A percentile compares a stretch with the other conserved stretches of the same genome.
phyloP scores from a whole-genome alignment of 1,140 invertebrate genomes.

The Lerema accius region DNA sequence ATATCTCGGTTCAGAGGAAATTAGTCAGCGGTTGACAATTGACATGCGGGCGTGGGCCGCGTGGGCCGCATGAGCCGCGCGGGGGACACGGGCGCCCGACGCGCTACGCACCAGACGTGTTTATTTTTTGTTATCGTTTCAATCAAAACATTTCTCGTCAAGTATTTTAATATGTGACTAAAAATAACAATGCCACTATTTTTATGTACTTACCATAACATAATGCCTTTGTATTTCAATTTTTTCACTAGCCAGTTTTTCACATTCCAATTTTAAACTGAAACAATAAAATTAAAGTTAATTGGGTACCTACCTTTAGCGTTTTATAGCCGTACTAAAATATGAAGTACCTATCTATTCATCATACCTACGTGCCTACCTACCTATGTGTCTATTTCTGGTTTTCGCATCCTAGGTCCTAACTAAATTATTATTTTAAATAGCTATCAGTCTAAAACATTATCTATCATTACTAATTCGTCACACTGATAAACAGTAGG shows the following conservation, averaged over 20 bases:
- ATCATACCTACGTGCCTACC: too few relatives aligned
- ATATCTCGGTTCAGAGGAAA: conserved; percentile 40
- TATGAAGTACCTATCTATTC: too few relatives aligned
- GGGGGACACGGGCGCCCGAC: conserved; percentile 53
- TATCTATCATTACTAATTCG: too few relatives aligned
- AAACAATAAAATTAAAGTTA: conserved; percentile 75
- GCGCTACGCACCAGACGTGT: conserved; percentile 37
- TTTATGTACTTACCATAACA: conserved; percentile 92
- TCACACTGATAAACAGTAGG: too few relatives aligned
- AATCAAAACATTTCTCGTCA: conserved; percentile 19
- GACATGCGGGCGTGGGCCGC: too few relatives aligned
- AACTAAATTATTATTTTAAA: too few relatives aligned
- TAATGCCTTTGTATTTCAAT: conserved; percentile 99
- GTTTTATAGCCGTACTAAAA: too few relatives aligned
- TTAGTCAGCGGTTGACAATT: conserved; percentile 38
- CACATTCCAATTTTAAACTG: conserved; percentile 93
- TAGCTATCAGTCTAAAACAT: too few relatives aligned
- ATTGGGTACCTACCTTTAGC: too few relatives aligned
- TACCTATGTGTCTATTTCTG: too few relatives aligned
- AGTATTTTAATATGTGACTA: conserved; percentile 1
- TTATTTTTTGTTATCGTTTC: conserved; percentile 15
- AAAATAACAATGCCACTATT: background rate
- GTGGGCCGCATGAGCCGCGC: too few relatives aligned
- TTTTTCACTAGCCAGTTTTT: conserved; percentile 98
- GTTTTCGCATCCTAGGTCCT: too few relatives aligned